Evolutionary conservation across 2,888 invertebrate genomes (phyloP), one percentile per base, ranked within the genome.

Genomic region (Lordiphosa andalusiaca): DNA sequence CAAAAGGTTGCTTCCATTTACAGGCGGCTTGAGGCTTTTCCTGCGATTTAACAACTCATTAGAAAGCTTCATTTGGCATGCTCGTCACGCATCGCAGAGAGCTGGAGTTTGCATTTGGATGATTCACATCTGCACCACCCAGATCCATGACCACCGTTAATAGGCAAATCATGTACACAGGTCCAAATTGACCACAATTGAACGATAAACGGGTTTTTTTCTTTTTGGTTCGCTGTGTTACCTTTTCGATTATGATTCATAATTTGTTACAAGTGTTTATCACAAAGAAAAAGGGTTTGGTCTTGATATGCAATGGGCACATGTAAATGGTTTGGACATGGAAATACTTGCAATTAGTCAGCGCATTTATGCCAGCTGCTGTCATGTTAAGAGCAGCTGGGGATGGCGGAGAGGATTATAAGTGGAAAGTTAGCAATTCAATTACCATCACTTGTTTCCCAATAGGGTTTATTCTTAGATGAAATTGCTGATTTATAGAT

Each of bases 181-280:
- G 7, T 36, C 40, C 51, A 13, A 23, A 6, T 33, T 30, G 30
- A 30, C 47, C 39, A 57, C 54, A 73, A 67, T 59, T 52, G 53
- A 55, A 53, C 66, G 72, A 30, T 30, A 30, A 30, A 72, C 84
- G 72, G 69, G 81, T 72, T 80, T 74, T 46, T 37, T 16, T n/a
- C n/a, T 53, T 33, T 51, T 53, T 55, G 52, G 44, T 49, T 35
- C 49, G 36, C 30, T 36, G 30, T 37, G 73, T 80, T 83, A 83
- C 76, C 81, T 69, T 84, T 78, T 80, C 46, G 48, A 53, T 61
- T 52, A 48, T 59, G 84, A 76, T 77, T 68, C 76, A 77, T 84
- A 84, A 77, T 9, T 82, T 77, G 78, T 64, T 82, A 71, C 77
- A 84, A 84, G 77, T 77, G 84, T 62, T 67, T 84, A 76, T 58